These are phyloP conservation scores for Enhydra lutris DNA, from an alignment of 2,113 vertebrate species.

Conservation along the genomic window DNA sequence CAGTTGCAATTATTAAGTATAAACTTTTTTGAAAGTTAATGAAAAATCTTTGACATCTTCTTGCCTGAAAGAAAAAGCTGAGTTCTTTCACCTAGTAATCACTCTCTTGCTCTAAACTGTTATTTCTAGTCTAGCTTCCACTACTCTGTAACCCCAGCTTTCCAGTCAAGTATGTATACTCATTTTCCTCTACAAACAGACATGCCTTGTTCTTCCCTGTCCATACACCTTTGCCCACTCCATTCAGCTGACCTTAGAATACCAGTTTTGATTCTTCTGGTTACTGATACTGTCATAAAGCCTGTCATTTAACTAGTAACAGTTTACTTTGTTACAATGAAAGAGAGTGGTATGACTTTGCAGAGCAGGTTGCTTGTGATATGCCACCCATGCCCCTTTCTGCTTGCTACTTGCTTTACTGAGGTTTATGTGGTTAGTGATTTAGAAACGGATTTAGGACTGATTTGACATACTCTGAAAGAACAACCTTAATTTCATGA, in stretches of 20 bases:
- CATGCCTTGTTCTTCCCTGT: neutral
- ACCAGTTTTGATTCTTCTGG: neutral
- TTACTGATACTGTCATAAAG: neutral
- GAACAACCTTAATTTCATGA: neutral
- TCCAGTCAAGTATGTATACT: neutral
- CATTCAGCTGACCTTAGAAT: neutral
- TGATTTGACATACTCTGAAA: neutral
- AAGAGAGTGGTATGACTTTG: neutral
- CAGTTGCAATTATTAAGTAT: neutral
- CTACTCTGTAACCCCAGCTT: neutral
- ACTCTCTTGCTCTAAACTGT: neutral
- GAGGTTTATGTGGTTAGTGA: neutral
- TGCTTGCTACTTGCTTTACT: neutral
- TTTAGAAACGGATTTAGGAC: neutral
- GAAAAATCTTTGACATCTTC: neutral
- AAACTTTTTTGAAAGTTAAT: neutral
- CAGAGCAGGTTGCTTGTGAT: neutral
- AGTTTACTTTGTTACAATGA: conserved; percentile 2
- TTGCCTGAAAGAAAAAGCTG: neutral
- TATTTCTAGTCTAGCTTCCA: neutral
- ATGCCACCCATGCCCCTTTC: neutral
- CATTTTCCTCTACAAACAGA: neutral
- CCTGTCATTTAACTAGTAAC: neutral
- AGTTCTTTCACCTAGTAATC: neutral
- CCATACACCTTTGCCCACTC: neutral